Evolutionary conservation across 2,888 invertebrate genomes (phyloP).

Genomic region (Bugula neritina): DNA sequence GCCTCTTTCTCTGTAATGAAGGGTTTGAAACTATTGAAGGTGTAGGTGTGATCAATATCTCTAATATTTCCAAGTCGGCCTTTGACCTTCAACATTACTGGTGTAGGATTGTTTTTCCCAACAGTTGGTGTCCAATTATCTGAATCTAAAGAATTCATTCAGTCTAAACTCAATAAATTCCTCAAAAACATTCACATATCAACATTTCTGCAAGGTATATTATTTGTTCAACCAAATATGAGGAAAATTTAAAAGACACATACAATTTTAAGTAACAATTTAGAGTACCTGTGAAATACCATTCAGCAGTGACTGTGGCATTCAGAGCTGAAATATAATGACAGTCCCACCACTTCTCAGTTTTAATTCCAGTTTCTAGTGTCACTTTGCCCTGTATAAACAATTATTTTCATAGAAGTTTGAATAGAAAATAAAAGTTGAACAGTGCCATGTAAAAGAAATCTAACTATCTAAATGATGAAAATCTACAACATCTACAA

Average conservation of each 20-base stretch:
- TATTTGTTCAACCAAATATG: too few species aligned
- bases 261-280: too few species aligned
- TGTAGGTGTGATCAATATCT: not conserved
- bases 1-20: too few species aligned
- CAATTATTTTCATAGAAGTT: not conserved
- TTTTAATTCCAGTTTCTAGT: not conserved
- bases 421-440: not conserved
- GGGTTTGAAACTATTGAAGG: not conserved
- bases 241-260: too few species aligned
- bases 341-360: slow-evolving; percentile 20
- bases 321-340: not conserved
- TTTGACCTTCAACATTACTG: not conserved
- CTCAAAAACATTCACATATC: too few species aligned
- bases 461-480: too few species aligned
- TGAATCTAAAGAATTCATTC: not conserved
- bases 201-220: too few species aligned
- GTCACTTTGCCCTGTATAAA: slow-evolving; percentile 1
- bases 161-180: not conserved
- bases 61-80: not conserved
- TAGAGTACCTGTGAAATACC: slow-evolving; percentile 23
- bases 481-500: too few species aligned
- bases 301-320: not conserved
- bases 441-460: too few species aligned
- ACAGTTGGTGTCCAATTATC: not conserved
- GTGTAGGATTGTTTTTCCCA: not conserved